Evolutionary conservation across 2,888 invertebrate species (phyloP).

Genomic region (Melanostoma mellinum): DNA sequence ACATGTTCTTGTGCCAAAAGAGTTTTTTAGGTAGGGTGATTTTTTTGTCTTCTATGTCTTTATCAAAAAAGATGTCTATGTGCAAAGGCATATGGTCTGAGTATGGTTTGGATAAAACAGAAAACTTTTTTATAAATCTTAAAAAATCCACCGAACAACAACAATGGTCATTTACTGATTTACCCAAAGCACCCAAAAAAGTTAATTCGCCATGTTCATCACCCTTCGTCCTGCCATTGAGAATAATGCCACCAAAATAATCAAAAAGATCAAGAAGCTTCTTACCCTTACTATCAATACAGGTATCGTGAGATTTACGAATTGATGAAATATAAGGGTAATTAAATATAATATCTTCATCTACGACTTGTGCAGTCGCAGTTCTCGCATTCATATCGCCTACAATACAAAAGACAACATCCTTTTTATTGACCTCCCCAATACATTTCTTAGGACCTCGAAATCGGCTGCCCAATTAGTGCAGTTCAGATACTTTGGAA

Average conservation of each 20-base stretch:
- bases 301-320: conserved; percentile 6
- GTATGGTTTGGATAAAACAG: conserved; percentile 6
- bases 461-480: conserved; percentile 7
- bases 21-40: conserved; percentile 1
- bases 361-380: neutral
- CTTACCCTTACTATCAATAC: conserved; percentile 8
- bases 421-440: conserved; percentile 2
- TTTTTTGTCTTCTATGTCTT: neutral
- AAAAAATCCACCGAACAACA: conserved; percentile 12
- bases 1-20: neutral
- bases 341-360: neutral
- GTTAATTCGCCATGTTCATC: conserved; percentile 6
- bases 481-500: conserved; percentile 10
- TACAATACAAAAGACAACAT: conserved; percentile 16
- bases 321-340: neutral
- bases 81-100: conserved; percentile 7
- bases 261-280: conserved; percentile 6
- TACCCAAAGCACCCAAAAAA: conserved; percentile 12
- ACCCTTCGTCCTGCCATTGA: conserved; percentile 6
- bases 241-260: conserved; percentile 6
- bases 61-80: conserved; percentile 5
- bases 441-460: neutral
- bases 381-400: conserved; percentile 6
- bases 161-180: conserved; percentile 14
- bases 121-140: conserved; percentile 2